Conservation (phyloP, 2,113 vertebrate species). For the Trochalopteron elliotii region DNA sequence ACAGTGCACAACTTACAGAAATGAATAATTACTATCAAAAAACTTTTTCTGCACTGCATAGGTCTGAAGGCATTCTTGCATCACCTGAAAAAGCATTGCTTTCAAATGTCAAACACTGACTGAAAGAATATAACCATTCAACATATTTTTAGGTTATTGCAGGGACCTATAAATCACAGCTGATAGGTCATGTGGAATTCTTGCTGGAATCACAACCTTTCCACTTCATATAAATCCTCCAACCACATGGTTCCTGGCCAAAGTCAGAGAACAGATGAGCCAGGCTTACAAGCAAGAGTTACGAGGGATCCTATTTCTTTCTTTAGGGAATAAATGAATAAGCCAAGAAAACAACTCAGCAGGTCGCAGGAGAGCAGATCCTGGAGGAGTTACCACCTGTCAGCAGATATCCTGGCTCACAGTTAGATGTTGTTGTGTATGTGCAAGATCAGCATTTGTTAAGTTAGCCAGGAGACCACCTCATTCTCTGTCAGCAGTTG, state of each 20-base stretch:
- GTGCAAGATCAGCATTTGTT: constrained; percentile 1
- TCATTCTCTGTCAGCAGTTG: constrained; percentile 1
- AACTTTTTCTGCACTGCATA: background rate
- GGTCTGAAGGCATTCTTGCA: background rate
- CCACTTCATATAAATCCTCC: background rate
- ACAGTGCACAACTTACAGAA: background rate
- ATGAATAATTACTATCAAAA: background rate
- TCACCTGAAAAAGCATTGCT: background rate
- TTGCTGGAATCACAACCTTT: background rate
- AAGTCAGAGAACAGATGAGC: background rate
- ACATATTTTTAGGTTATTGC: background rate
- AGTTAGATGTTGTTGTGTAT: background rate
- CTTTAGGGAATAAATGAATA: background rate
- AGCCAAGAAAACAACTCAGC: constrained; percentile 26
- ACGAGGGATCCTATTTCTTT: background rate
- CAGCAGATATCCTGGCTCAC: background rate
- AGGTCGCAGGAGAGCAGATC: background rate
- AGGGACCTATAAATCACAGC: background rate
- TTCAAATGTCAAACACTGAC: background rate
- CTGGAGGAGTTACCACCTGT: constrained; percentile 17
- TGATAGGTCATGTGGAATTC: background rate
- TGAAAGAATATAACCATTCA: background rate
- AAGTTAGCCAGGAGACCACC: background rate
- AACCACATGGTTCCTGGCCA: background rate
- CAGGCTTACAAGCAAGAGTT: background rate